A percentile compares a stretch with the other conserved stretches of the same genome.
Evolutionary conservation across 2,797 vertebrate species (phyloP).

Genomic region (Loris lydekkerianus): DNA sequence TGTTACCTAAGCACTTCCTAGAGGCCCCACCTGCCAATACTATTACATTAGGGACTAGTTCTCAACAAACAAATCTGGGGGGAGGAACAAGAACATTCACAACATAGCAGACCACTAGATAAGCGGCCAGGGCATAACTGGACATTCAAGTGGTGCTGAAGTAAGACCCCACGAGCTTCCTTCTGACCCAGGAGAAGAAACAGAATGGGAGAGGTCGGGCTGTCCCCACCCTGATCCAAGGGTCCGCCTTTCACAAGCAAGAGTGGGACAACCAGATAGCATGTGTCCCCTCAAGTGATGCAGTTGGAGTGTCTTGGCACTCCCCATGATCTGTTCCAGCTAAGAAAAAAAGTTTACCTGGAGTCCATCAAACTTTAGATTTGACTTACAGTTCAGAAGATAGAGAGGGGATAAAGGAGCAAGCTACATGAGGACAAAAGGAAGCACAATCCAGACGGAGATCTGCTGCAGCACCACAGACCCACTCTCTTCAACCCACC

Average conservation of each 20-base stretch:
- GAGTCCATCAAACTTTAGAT: background rate
- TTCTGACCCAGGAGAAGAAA: background rate
- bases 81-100: background rate
- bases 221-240: background rate
- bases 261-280: background rate
- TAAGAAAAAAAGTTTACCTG: background rate
- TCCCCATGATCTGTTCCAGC: background rate
- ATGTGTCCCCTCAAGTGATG: background rate
- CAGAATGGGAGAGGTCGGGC: background rate
- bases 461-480: background rate
- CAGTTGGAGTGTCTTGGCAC: background rate
- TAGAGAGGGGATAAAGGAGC: background rate
- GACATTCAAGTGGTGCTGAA: background rate
- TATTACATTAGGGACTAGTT: background rate
- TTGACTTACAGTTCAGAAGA: background rate
- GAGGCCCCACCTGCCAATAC: background rate
- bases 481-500: background rate
- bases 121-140: accelerated
- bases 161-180: background rate
- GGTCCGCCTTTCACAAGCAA: background rate
- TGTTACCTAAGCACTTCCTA: background rate
- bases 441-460: background rate
- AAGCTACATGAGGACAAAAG: background rate
- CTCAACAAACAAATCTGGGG: no score
- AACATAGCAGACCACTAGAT: background rate